phyloP scores from a whole-genome alignment of 2,113 vertebrate genomes.

The Toxotes jaculatrix region DNA sequence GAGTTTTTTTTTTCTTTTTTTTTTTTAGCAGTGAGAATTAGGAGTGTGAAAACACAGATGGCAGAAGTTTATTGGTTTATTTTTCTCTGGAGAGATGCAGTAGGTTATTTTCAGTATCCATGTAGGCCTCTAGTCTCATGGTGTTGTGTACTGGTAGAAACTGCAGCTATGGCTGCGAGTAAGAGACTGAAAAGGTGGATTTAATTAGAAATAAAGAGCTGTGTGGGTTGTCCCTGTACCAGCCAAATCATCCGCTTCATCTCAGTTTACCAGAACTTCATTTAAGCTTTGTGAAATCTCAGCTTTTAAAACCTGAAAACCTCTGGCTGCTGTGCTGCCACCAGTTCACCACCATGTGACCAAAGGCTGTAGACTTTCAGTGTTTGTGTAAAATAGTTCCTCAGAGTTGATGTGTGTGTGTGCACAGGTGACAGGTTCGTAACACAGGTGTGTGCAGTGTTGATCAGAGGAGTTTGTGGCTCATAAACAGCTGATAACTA shows the following conservation, averaged over 20 bases:
- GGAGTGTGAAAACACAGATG: too few relatives aligned
- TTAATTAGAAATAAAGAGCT: neutral
- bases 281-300: too few relatives aligned
- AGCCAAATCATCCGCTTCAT: too few relatives aligned
- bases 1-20: neutral
- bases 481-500: neutral
- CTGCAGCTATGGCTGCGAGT: neutral
- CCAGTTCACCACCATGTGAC: neutral
- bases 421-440: neutral
- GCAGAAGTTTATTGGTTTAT: neutral
- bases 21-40: neutral
- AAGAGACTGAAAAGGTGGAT: too few relatives aligned
- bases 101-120: too few relatives aligned
- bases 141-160: neutral
- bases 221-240: too few relatives aligned
- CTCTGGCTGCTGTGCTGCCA: neutral
- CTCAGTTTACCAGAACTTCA: too few relatives aligned
- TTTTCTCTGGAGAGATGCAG: neutral
- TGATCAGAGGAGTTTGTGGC: neutral
- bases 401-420: neutral
- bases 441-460: neutral
- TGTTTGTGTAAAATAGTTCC: neutral
- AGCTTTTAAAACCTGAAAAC: too few relatives aligned
- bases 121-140: conserved; percentile 17
- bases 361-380: neutral